These are phyloP conservation scores for Rhyzopertha dominica DNA, from an alignment of 1,140 invertebrate species.

Conservation along the genomic window DNA sequence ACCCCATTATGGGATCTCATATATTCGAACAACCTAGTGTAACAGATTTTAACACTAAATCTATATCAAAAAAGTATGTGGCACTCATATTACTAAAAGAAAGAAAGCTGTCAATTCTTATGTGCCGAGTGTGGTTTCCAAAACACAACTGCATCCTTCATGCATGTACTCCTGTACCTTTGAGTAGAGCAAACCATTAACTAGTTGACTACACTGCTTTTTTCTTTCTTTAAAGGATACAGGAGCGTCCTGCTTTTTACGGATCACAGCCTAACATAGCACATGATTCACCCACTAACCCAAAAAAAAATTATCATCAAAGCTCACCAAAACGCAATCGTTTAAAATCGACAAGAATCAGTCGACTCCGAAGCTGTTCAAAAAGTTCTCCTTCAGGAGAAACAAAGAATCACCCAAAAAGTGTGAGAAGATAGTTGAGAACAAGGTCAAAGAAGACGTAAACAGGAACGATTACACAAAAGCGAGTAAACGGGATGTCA, in stretches of 20 bases:
- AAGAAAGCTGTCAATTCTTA: no score
- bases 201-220: slow-evolving; percentile 5
- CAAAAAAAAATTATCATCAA: slow-evolving; percentile 39
- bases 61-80: no score
- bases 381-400: slow-evolving; percentile 40
- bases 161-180: slow-evolving; percentile 1
- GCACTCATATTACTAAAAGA: no score
- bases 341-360: slow-evolving; percentile 42
- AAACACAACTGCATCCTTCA: background rate
- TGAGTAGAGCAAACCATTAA: background rate
- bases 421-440: background rate
- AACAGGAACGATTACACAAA: slow-evolving; percentile 28
- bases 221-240: slow-evolving; percentile 32
- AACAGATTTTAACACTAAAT: no score
- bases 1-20: no score
- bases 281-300: slow-evolving; percentile 41
- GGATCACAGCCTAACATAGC: slow-evolving; percentile 46
- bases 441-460: slow-evolving; percentile 15
- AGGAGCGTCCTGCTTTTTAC: slow-evolving; percentile 38
- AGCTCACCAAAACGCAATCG: slow-evolving; percentile 45
- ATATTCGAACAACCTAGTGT: no score
- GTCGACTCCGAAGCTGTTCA: slow-evolving; percentile 38
- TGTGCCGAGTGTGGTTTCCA: no score
- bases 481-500: slow-evolving; percentile 42
- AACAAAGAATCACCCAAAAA: slow-evolving; percentile 17